Conservation (phyloP, 2,113 vertebrate species). For the Cathartes aura region DNA sequence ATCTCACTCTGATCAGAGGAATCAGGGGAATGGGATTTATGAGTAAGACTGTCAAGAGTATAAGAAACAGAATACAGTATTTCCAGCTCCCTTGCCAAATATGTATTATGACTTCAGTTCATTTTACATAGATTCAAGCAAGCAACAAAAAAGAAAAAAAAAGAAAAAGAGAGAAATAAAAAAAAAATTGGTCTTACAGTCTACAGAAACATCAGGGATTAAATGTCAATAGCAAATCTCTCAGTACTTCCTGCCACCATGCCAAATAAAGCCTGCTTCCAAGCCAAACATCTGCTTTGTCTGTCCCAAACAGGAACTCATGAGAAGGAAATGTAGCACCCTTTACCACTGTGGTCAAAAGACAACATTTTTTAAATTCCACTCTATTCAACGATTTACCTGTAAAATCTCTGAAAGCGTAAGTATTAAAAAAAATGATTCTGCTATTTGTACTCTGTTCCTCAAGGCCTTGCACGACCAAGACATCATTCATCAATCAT, state of each 20-base stretch:
- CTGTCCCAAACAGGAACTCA: constrained; percentile 69
- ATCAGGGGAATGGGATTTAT: constrained; percentile 43
- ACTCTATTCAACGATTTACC: not conserved
- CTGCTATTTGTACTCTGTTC: not conserved
- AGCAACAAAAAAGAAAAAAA: not conserved
- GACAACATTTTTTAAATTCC: constrained; percentile 20
- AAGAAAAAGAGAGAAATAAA: not conserved
- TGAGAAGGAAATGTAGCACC: constrained; percentile 45
- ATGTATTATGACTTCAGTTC: not conserved
- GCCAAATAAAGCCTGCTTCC: constrained; percentile 56
- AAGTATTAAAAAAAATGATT: not conserved
- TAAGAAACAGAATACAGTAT: constrained; percentile 51
- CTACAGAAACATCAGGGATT: constrained; percentile 67
- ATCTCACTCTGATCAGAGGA: not conserved
- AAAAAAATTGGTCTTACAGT: not conserved
- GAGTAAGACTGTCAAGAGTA: constrained; percentile 30
- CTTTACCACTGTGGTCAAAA: constrained; percentile 21
- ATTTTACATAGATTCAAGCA: constrained; percentile 45
- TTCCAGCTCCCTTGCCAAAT: constrained; percentile 57
- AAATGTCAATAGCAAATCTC: constrained; percentile 68
- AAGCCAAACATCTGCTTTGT: constrained; percentile 71
- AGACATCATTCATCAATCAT: constrained; percentile 49
- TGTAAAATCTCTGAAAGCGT: not conserved
- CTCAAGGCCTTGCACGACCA: constrained; percentile 14
- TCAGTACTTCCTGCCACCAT: constrained; percentile 57